These are phyloP conservation scores for Neria commutata DNA, from an alignment of 2,888 invertebrate genomes.

Conservation along the genomic window DNA sequence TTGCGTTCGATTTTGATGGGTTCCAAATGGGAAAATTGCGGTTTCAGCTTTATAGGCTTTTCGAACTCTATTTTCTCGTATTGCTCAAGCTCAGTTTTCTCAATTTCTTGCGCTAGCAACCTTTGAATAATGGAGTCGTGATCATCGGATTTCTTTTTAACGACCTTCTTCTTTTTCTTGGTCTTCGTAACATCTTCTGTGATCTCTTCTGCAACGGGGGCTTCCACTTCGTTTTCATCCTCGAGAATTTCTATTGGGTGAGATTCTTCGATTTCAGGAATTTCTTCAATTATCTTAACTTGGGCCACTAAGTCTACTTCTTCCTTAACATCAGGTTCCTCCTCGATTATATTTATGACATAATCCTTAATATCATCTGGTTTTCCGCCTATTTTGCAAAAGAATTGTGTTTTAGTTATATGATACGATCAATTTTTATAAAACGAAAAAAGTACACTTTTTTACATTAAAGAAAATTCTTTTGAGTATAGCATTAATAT, in stretches of 20 bases:
- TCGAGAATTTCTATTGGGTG: conserved; percentile 51
- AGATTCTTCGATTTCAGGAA: conserved; percentile 45
- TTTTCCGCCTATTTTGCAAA: conserved; percentile 47
- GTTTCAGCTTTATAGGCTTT: conserved; percentile 52
- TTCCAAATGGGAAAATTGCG: conserved; percentile 52
- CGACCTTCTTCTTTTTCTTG: conserved; percentile 52
- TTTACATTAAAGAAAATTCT: background rate
- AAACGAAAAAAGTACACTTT: conserved; percentile 24
- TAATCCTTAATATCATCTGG: conserved; percentile 57
- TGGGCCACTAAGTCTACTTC: conserved; percentile 54
- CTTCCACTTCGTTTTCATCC: conserved; percentile 50
- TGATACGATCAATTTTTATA: no score
- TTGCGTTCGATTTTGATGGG: conserved; percentile 69
- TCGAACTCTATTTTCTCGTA: conserved; percentile 62
- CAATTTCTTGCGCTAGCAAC: conserved; percentile 57
- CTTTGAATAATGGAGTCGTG: conserved; percentile 58
- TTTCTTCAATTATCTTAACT: conserved; percentile 51
- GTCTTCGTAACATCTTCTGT: conserved; percentile 41
- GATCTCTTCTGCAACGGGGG: conserved; percentile 17
- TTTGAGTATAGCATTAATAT: background rate
- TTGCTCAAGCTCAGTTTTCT: conserved; percentile 62
- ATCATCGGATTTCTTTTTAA: conserved; percentile 56
- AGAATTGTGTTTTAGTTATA: background rate
- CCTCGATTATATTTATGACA: conserved; percentile 61
- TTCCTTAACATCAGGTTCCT: conserved; percentile 53